phyloP scores from a whole-genome alignment of 2,797 vertebrate species.

The Emys orbicularis region DNA sequence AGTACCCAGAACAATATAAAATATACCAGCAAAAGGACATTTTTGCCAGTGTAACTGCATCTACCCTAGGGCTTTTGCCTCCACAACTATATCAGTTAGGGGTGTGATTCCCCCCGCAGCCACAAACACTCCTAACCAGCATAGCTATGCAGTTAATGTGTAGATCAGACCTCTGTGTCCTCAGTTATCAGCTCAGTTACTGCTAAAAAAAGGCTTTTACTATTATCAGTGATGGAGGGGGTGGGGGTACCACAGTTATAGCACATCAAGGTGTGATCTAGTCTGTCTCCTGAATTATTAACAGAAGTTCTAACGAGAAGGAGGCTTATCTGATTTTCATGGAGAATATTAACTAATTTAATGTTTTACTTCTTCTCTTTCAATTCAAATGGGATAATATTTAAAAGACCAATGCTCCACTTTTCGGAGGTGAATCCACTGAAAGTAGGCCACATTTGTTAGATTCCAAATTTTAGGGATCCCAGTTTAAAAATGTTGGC shows the following conservation, averaged over 20 bases:
- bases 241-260: too few relatives aligned
- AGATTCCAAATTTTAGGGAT: neutral
- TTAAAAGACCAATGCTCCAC: accelerated
- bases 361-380: neutral
- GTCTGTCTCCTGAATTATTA: neutral
- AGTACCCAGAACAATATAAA: too few relatives aligned
- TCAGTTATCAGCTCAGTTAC: neutral
- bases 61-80: too few relatives aligned
- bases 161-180: neutral
- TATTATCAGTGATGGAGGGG: neutral
- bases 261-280: neutral
- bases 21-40: too few relatives aligned
- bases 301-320: neutral
- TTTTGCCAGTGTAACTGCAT: too few relatives aligned
- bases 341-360: neutral
- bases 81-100: too few relatives aligned
- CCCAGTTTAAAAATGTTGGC: neutral
- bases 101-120: too few relatives aligned
- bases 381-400: neutral
- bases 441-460: accelerated
- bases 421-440: accelerated
- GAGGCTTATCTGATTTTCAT: neutral
- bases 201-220: neutral
- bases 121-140: too few relatives aligned
- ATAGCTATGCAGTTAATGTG: too few relatives aligned